Conservation (phyloP, 2,888 invertebrate species). For the Smittia aterrima region DNA sequence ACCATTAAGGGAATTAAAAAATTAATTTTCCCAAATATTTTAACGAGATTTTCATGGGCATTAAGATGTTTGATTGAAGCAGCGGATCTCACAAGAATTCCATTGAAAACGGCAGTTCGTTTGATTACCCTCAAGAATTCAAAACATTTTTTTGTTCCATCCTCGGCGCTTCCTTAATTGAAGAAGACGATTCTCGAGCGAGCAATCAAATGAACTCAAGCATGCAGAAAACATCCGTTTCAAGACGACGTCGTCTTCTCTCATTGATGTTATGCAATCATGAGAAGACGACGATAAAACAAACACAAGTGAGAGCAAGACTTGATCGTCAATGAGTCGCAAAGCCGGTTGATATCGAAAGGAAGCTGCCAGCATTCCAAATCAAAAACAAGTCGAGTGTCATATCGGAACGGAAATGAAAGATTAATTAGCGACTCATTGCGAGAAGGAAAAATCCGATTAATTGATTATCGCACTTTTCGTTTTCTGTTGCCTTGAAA, state of each 20-base stretch:
- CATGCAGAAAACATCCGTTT: neutral
- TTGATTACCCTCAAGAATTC: neutral
- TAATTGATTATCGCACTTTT: slow-evolving; percentile 14
- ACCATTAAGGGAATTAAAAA: neutral
- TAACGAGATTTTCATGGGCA: neutral
- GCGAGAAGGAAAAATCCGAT: neutral
- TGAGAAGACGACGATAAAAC: neutral
- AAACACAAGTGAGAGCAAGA: neutral
- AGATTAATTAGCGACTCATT: slow-evolving; percentile 32
- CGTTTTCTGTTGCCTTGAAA: neutral
- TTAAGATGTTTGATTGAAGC: neutral
- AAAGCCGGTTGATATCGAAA: neutral
- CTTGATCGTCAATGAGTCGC: neutral
- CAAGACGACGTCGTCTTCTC: neutral
- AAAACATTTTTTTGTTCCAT: neutral
- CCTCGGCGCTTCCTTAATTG: neutral
- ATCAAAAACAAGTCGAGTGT: neutral
- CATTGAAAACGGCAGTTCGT: too few relatives aligned
- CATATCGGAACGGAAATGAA: slow-evolving; percentile 2
- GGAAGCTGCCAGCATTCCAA: neutral
- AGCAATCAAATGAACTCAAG: slow-evolving; percentile 7
- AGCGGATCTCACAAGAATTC: too few relatives aligned
- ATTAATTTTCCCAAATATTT: neutral
- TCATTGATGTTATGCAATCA: neutral
- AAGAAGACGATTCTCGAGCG: neutral